These are phyloP conservation scores for Takifugu ocellatus DNA, from an alignment of 2,797 vertebrate genomes.

Conservation along the genomic window DNA sequence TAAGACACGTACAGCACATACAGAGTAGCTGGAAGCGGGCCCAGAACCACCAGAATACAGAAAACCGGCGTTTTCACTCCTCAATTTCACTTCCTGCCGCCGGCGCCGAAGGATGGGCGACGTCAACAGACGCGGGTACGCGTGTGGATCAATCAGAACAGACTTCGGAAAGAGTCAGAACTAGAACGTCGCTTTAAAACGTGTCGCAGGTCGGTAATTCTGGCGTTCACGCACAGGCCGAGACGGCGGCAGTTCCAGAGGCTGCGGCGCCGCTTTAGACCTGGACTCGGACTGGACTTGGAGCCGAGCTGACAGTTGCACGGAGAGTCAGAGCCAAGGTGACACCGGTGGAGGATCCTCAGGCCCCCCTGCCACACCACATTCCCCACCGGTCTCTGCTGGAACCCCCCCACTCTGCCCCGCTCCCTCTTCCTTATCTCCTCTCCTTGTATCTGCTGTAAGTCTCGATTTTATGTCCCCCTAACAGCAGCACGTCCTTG, in stretches of 20 bases:
- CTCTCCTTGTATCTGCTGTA: neutral
- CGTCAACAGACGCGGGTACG: slow-evolving; percentile 43
- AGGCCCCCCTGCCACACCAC: slow-evolving; percentile 66
- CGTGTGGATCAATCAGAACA: slow-evolving; percentile 53
- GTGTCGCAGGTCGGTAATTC: slow-evolving; percentile 19
- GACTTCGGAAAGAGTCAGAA: slow-evolving; percentile 49
- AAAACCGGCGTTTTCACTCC: slow-evolving; percentile 47
- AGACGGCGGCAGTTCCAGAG: slow-evolving; percentile 22
- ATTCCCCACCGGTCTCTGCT: slow-evolving; percentile 49
- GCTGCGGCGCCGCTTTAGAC: slow-evolving; percentile 53
- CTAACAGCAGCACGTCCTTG: slow-evolving; percentile 14
- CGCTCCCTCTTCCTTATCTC: neutral
- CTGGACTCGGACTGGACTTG: slow-evolving; percentile 45
- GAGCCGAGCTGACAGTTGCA: slow-evolving; percentile 69
- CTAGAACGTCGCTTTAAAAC: slow-evolving; percentile 54
- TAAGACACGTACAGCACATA: slow-evolving; percentile 72
- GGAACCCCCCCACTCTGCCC: neutral
- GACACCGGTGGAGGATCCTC: slow-evolving; percentile 73
- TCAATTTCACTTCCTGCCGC: slow-evolving; percentile 57
- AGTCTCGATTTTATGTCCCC: slow-evolving; percentile 32
- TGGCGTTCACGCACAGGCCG: slow-evolving; percentile 3
- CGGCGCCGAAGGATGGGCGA: slow-evolving; percentile 52
- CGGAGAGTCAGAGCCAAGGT: slow-evolving; percentile 70
- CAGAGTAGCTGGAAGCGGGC: slow-evolving; percentile 74
- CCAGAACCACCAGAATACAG: slow-evolving; percentile 71